phyloP scores from a whole-genome alignment of 2,113 vertebrate genomes.

The Pachyramphus minor region DNA sequence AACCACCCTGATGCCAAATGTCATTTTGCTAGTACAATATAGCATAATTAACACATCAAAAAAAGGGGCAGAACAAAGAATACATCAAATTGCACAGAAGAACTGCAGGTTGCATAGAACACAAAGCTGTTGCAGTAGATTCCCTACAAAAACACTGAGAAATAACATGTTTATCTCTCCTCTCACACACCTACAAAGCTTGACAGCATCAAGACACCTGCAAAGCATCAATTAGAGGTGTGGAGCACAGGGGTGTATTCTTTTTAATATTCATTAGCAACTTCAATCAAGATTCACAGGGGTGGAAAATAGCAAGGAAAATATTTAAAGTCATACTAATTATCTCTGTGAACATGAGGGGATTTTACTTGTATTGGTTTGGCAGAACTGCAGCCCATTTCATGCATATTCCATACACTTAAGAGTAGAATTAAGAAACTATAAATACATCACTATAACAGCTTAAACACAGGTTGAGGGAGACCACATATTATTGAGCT shows the following conservation, averaged over 20 bases:
- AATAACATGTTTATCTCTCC: not conserved
- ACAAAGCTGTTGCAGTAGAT: not conserved
- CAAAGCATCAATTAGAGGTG: not conserved
- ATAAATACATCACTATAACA: not conserved
- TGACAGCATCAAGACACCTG: not conserved
- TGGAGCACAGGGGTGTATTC: not conserved
- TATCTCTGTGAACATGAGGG: not conserved
- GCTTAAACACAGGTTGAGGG: not conserved
- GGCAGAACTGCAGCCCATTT: not conserved
- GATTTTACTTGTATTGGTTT: not conserved
- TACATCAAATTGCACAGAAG: not conserved
- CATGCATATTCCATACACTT: not conserved
- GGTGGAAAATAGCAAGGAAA: not conserved
- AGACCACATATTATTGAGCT: not conserved
- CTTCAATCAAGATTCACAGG: not conserved
- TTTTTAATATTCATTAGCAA: not conserved
- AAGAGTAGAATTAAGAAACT: not conserved
- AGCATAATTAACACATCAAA: slow-evolving; percentile 28
- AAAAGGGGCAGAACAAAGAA: slow-evolving; percentile 30
- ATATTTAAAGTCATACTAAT: not conserved
- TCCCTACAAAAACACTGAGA: not conserved
- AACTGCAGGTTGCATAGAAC: not conserved
- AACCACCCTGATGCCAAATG: not conserved
- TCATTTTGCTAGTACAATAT: slow-evolving; percentile 18
- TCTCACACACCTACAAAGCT: not conserved